Percentiles rank a stretch among this genome's conserved stretches.
Conservation (phyloP, 2,888 invertebrate genomes). For the Sarcophaga rosellei region DNA sequence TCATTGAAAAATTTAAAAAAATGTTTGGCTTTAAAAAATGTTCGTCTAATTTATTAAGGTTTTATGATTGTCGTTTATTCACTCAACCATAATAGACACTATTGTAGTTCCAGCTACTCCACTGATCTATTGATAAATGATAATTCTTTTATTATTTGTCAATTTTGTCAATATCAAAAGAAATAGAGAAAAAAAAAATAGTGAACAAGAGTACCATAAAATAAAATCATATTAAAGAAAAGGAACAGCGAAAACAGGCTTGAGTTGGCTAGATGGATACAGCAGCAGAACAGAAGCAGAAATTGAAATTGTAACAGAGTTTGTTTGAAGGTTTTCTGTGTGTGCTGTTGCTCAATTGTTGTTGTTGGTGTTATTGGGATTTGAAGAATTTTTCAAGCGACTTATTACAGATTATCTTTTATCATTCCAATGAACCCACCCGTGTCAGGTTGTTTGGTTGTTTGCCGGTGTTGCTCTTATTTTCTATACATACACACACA, state of each 20-base stretch:
- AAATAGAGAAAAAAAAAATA: constrained; percentile 18
- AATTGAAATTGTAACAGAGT: constrained; percentile 31
- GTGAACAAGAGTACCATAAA: neutral
- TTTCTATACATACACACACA: neutral
- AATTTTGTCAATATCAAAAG: constrained; percentile 55
- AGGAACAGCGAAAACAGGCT: too few relatives aligned
- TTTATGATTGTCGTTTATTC: constrained; percentile 37
- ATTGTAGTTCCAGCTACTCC: neutral
- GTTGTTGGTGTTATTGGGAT: constrained; percentile 51
- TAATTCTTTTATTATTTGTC: constrained; percentile 68
- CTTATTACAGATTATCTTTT: constrained; percentile 71
- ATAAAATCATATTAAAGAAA: too few relatives aligned
- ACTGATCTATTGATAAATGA: constrained; percentile 60
- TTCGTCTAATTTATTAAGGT: constrained; percentile 39
- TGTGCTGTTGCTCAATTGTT: constrained; percentile 48
- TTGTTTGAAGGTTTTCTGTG: neutral
- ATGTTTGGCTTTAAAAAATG: too few relatives aligned
- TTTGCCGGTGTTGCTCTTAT: constrained; percentile 1
- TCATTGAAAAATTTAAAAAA: too few relatives aligned
- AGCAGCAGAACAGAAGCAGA: neutral
- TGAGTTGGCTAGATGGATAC: neutral
- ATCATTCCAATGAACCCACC: constrained; percentile 58
- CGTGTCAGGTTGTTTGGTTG: constrained; percentile 54
- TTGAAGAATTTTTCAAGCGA: constrained; percentile 63
- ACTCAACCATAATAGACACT: neutral